Conservation (phyloP, 1,140 invertebrate genomes). For the Copidosoma floridanum region DNA sequence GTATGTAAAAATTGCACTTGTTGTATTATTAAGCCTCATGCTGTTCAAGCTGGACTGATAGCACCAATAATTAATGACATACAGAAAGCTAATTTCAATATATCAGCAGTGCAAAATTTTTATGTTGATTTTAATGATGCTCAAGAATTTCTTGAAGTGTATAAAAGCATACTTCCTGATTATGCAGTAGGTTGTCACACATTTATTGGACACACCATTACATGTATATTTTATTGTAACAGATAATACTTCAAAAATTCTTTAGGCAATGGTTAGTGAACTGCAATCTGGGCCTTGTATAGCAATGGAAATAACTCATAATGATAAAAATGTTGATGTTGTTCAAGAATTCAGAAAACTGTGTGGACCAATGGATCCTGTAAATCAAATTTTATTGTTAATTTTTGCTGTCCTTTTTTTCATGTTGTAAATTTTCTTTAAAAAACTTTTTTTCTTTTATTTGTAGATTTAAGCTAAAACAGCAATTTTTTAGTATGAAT, state of each 20-base stretch:
- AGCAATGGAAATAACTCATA: conserved; percentile 78
- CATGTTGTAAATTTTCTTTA: conserved; percentile 22
- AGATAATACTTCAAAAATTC: too few relatives aligned
- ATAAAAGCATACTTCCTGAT: conserved; percentile 84
- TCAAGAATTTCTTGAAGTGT: conserved; percentile 90
- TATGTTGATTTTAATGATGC: conserved; percentile 76
- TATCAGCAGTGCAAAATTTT: conserved; percentile 79
- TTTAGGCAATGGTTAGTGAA: conserved; percentile 79
- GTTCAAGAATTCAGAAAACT: conserved; percentile 78
- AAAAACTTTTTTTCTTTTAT: conserved; percentile 18
- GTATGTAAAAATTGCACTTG: conserved; percentile 71
- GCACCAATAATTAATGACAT: conserved; percentile 74
- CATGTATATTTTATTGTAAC: too few relatives aligned
- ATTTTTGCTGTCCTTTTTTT: too few relatives aligned
- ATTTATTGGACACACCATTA: too few relatives aligned
- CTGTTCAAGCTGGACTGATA: conserved; percentile 65
- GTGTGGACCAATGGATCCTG: conserved; percentile 84
- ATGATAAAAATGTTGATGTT: conserved; percentile 61
- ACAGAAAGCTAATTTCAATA: conserved; percentile 69
- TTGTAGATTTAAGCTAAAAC: conserved; percentile 3
- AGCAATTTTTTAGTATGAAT: conserved; percentile 6
- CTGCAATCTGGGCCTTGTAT: conserved; percentile 80
- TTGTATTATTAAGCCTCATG: conserved; percentile 91
- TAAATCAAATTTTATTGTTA: conserved; percentile 56
- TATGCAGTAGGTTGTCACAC: conserved; percentile 67